These are phyloP conservation scores for Tokudaia tokunoshimensis DNA, from an alignment of 2,797 vertebrate genomes.

Conservation along the genomic window DNA sequence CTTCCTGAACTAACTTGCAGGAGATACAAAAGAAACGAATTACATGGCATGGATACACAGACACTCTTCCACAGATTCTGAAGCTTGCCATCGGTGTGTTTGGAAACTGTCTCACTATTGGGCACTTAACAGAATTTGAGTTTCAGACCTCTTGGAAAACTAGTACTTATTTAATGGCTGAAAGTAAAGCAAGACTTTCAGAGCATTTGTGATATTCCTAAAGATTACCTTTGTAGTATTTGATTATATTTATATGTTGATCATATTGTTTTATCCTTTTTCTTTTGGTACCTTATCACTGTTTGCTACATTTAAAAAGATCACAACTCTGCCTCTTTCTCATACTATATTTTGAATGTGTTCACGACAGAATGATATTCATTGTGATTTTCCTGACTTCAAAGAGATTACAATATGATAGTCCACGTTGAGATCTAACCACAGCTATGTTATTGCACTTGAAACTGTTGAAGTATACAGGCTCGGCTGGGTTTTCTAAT, in stretches of 20 bases:
- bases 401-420: background rate
- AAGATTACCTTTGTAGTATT: background rate
- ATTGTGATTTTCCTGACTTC: background rate
- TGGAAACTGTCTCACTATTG: background rate
- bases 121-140: background rate
- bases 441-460: background rate
- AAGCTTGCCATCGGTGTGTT: background rate
- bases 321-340: background rate
- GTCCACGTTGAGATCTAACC: background rate
- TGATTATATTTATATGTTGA: conserved; percentile 3
- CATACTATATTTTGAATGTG: background rate
- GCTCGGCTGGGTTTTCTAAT: conserved; percentile 18
- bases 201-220: background rate
- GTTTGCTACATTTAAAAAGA: background rate
- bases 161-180: background rate
- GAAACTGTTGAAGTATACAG: background rate
- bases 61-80: background rate
- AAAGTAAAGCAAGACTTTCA: background rate
- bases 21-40: background rate
- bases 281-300: background rate
- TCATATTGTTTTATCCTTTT: background rate
- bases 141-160: background rate
- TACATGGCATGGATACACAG: background rate
- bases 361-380: background rate
- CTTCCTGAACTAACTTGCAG: background rate